Conservation (phyloP, 2,113 vertebrate species). For the Nipponia nippon region DNA sequence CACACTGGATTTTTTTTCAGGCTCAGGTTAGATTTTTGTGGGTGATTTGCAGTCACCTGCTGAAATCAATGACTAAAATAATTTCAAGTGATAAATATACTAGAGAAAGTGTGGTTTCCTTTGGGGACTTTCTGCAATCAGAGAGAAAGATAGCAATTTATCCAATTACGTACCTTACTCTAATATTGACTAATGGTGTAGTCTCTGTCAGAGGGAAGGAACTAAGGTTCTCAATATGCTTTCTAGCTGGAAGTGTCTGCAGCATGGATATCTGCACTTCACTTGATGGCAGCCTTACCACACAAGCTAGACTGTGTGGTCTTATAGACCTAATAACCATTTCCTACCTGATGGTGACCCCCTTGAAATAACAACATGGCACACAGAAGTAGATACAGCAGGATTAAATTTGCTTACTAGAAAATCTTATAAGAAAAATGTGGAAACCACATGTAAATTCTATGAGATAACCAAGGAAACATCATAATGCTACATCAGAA, state of each 20-base stretch:
- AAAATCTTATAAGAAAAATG: background rate
- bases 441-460: background rate
- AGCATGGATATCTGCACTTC: background rate
- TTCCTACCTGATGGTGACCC: background rate
- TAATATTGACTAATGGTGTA: background rate
- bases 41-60: background rate
- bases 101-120: background rate
- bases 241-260: background rate
- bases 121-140: background rate
- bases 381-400: background rate
- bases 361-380: background rate
- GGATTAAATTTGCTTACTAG: background rate
- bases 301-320: background rate
- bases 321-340: accelerated
- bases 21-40: background rate
- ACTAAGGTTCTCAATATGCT: background rate
- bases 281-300: background rate
- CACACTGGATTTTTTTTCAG: background rate
- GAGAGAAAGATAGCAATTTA: background rate
- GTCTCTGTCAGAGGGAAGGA: background rate
- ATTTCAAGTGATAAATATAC: background rate
- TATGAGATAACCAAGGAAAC: background rate
- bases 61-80: background rate
- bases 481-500: background rate
- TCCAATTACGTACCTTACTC: background rate